Evolutionary conservation across 2,888 invertebrate genomes (phyloP).

Genomic region (Neelides folsomi): DNA sequence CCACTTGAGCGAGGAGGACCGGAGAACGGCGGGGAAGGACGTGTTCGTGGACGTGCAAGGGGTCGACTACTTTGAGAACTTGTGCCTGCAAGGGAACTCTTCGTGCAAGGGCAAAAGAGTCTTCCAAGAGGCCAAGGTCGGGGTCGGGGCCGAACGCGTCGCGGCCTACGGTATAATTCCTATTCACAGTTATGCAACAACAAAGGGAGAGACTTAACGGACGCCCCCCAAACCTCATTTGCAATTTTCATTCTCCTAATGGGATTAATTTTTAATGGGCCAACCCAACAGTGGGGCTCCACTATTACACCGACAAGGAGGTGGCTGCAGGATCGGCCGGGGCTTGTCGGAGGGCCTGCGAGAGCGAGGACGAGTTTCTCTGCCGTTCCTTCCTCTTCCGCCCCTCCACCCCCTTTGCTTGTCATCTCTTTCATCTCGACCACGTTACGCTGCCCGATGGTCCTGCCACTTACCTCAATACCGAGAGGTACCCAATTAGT

Average conservation of each 20-base stretch:
- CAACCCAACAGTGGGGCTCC: conserved; percentile 50
- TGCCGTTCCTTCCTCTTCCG: conserved; percentile 66
- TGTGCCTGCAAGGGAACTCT: conserved; percentile 75
- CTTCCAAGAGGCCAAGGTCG: conserved; percentile 69
- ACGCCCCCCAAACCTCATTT: too few relatives aligned
- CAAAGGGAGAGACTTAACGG: too few relatives aligned
- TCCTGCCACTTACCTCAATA: conserved; percentile 59
- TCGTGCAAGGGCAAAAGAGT: conserved; percentile 72
- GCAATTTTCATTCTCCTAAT: too few relatives aligned
- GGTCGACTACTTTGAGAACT: conserved; percentile 75
- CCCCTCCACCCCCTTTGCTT: conserved; percentile 67
- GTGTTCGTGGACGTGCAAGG: conserved; percentile 78
- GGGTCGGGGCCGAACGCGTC: conserved; percentile 80
- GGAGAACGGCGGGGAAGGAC: conserved; percentile 72
- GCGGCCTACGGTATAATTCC: conserved; percentile 59
- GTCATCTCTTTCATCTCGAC: conserved; percentile 73
- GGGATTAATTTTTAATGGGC: too few relatives aligned
- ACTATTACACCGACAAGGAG: conserved; percentile 88
- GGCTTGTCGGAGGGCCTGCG: conserved; percentile 79
- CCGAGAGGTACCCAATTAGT: too few relatives aligned
- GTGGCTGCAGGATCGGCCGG: conserved; percentile 70
- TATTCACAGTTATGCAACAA: too few relatives aligned
- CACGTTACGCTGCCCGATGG: conserved; percentile 85
- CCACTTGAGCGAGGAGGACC: conserved; percentile 76
- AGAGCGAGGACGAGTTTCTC: conserved; percentile 82